These are phyloP conservation scores for Litocranius walleri DNA, from an alignment of 2,113 vertebrate genomes.

Conservation along the genomic window DNA sequence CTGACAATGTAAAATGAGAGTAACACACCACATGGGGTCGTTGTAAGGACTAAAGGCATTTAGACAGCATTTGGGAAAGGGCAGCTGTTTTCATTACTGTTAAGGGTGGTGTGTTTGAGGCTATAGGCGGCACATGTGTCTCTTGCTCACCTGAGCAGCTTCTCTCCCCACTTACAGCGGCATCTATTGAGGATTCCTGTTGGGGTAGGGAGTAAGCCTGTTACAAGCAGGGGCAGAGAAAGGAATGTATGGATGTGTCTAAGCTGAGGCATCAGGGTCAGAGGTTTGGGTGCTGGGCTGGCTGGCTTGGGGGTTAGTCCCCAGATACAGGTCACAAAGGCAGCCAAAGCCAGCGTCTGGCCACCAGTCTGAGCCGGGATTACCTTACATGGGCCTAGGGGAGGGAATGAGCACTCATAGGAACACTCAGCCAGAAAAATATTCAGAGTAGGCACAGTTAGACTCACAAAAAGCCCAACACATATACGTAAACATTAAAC, in stretches of 20 bases:
- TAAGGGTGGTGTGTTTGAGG: background rate
- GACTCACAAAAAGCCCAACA: background rate
- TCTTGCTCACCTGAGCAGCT: constrained; percentile 78
- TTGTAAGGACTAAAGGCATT: constrained; percentile 10
- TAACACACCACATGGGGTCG: background rate
- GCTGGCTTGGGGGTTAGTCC: background rate
- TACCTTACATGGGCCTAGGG: background rate
- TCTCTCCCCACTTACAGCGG: constrained; percentile 83
- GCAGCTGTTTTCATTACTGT: background rate
- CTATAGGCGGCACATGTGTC: background rate
- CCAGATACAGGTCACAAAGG: constrained; percentile 12
- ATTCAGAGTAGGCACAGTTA: background rate
- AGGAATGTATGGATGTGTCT: background rate
- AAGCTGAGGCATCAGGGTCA: background rate
- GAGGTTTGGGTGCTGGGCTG: background rate
- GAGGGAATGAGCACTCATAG: background rate
- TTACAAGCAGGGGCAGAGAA: background rate
- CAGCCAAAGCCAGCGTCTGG: background rate
- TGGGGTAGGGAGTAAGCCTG: background rate
- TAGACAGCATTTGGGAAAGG: background rate
- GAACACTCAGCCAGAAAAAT: background rate
- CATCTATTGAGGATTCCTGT: constrained; percentile 86
- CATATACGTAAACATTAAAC: background rate
- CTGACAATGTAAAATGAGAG: background rate
- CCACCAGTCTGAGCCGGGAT: background rate